Evolutionary conservation across 1,140 invertebrate genomes (phyloP).

Genomic region (Drosophila parvula): DNA sequence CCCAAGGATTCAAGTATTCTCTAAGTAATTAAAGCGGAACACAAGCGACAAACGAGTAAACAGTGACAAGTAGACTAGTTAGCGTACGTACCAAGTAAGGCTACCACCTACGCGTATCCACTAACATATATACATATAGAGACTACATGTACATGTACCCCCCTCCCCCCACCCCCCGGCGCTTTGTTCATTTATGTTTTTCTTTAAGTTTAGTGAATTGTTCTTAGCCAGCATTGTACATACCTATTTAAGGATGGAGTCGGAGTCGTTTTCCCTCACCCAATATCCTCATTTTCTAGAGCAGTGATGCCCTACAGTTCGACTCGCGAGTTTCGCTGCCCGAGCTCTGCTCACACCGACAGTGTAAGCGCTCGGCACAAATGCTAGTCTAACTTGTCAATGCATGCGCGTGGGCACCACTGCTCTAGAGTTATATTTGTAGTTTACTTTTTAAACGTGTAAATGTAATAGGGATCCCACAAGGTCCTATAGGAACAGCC

Average conservation of each 20-base stretch:
- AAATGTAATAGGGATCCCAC: slow-evolving; percentile 4
- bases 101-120: slow-evolving; percentile 30
- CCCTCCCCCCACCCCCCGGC: not conserved
- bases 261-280: slow-evolving; percentile 31
- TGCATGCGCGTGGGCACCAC: no score
- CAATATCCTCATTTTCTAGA: slow-evolving; percentile 29
- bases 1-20: slow-evolving; percentile 56
- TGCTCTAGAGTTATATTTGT: slow-evolving; percentile 12
- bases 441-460: slow-evolving; percentile 25
- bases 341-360: no score
- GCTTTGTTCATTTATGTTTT: slow-evolving; percentile 41
- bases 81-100: slow-evolving; percentile 42
- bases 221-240: slow-evolving; percentile 30
- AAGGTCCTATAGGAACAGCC: no score
- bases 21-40: slow-evolving; percentile 55
- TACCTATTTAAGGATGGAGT: slow-evolving; percentile 4
- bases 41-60: slow-evolving; percentile 77
- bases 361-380: no score
- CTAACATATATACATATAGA: slow-evolving; percentile 26
- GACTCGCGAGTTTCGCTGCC: no score
- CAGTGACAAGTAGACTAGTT: slow-evolving; percentile 76
- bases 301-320: no score
- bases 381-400: no score
- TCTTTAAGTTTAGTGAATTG: slow-evolving; percentile 26
- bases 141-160: slow-evolving; percentile 11